Evolutionary conservation across 1,140 invertebrate species (phyloP).

Genomic region (Xylocopa sonorina): DNA sequence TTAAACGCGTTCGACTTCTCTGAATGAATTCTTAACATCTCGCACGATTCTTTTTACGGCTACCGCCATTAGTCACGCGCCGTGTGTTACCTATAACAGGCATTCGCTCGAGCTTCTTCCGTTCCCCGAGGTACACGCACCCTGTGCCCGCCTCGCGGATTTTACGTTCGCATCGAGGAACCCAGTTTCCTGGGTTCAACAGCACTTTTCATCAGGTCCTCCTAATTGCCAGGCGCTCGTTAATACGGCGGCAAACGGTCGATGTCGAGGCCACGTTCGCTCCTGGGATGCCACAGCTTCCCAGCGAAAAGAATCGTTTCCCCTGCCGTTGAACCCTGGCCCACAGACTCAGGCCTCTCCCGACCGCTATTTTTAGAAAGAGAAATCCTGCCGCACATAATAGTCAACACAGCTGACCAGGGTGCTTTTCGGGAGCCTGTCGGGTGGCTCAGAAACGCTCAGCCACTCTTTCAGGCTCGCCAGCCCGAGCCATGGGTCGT

Average conservation of each 20-base stretch:
- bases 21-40: constrained; percentile 54
- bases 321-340: constrained; percentile 12
- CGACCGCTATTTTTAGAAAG: constrained; percentile 13
- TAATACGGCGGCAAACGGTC: no score
- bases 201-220: no score
- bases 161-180: neutral
- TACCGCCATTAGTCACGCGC: constrained; percentile 52
- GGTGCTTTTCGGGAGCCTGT: neutral
- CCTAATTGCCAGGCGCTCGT: no score
- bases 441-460: constrained; percentile 27
- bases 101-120: constrained; percentile 35
- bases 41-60: constrained; percentile 51
- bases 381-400: constrained; percentile 23
- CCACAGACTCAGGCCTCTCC: neutral
- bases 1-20: constrained; percentile 48
- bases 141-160: neutral
- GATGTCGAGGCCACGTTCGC: neutral
- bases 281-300: neutral
- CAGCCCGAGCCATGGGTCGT: constrained; percentile 59
- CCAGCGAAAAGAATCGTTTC: neutral
- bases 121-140: constrained; percentile 8
- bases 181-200: neutral
- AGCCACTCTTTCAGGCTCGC: constrained; percentile 28
- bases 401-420: constrained; percentile 20
- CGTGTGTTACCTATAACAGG: constrained; percentile 44